Percentiles rank a stretch among this genome's conserved stretches.
Evolutionary conservation across 2,888 invertebrate genomes (phyloP).

Genomic region (Troides oblongomaculatus): DNA sequence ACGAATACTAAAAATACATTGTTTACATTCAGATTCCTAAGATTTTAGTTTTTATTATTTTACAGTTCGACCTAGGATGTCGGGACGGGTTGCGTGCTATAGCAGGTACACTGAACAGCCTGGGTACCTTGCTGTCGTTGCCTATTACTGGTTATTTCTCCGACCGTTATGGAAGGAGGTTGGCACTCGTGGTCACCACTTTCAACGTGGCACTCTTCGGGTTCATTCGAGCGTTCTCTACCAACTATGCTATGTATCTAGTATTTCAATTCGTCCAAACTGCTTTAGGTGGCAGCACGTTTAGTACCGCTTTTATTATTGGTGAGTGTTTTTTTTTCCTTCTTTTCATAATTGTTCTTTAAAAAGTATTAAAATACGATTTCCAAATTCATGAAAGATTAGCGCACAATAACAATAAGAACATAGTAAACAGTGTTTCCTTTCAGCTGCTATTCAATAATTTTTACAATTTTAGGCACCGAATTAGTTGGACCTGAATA

Average conservation of each 20-base stretch:
- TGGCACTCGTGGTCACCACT: constrained; percentile 54
- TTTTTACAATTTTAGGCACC: constrained; percentile 74
- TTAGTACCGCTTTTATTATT: constrained; percentile 69
- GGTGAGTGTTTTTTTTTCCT: constrained; percentile 39
- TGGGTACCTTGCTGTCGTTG: constrained; percentile 82
- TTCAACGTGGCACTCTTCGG: constrained; percentile 66
- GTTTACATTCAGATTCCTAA: not conserved
- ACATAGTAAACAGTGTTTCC: no score
- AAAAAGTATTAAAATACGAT: no score
- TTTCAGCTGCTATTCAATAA: not conserved
- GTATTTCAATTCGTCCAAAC: constrained; percentile 76
- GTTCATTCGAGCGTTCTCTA: constrained; percentile 76
- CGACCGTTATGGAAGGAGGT: constrained; percentile 75
- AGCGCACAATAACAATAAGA: no score
- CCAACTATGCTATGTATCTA: constrained; percentile 78
- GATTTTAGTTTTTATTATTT: constrained; percentile 29
- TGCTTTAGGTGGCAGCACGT: constrained; percentile 74
- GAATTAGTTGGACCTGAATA: constrained; percentile 88
- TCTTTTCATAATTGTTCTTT: no score
- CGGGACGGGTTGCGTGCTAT: constrained; percentile 82
- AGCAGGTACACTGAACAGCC: constrained; percentile 83
- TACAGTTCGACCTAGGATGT: constrained; percentile 79
- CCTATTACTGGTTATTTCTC: constrained; percentile 82
- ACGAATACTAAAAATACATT: not conserved
- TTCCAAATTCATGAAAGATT: no score